These are phyloP conservation scores for Neoarius graeffei DNA, from an alignment of 2,113 vertebrate genomes.

Conservation along the genomic window DNA sequence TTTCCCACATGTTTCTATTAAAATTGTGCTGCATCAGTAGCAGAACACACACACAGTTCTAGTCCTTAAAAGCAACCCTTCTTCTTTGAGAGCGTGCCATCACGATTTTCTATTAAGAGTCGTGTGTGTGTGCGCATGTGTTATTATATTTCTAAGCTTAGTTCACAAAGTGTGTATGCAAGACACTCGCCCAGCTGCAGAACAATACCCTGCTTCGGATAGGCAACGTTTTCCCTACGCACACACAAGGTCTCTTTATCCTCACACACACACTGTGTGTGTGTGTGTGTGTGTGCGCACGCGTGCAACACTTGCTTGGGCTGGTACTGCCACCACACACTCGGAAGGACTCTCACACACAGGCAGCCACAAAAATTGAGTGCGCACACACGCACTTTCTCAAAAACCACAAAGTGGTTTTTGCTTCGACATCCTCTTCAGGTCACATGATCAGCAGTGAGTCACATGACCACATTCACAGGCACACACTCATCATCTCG, in stretches of 20 bases:
- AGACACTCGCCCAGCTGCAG: constrained; percentile 49
- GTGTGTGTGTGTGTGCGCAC: constrained; percentile 33
- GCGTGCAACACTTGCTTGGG: constrained; percentile 36
- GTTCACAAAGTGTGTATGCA: neutral
- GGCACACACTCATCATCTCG: constrained; percentile 1
- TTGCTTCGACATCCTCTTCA: constrained; percentile 60
- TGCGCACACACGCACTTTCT: constrained; percentile 66
- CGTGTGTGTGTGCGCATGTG: neutral
- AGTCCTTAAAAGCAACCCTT: neutral
- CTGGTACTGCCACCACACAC: constrained; percentile 54
- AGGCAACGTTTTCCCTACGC: constrained; percentile 38
- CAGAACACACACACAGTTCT: neutral
- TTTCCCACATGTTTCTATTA: constrained; percentile 38
- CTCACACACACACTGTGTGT: constrained; percentile 40
- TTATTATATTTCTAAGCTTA: neutral
- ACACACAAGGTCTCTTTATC: constrained; percentile 54
- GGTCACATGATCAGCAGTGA: constrained; percentile 67
- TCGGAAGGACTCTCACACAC: constrained; percentile 51
- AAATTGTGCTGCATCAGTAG: constrained; percentile 38
- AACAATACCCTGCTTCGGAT: constrained; percentile 51
- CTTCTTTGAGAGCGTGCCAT: neutral
- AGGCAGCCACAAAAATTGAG: neutral
- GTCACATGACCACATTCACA: constrained; percentile 44
- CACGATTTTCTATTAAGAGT: neutral
- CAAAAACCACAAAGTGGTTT: constrained; percentile 80